phyloP scores from a whole-genome alignment of 2,113 vertebrate genomes.

The Sigmodon hispidus region DNA sequence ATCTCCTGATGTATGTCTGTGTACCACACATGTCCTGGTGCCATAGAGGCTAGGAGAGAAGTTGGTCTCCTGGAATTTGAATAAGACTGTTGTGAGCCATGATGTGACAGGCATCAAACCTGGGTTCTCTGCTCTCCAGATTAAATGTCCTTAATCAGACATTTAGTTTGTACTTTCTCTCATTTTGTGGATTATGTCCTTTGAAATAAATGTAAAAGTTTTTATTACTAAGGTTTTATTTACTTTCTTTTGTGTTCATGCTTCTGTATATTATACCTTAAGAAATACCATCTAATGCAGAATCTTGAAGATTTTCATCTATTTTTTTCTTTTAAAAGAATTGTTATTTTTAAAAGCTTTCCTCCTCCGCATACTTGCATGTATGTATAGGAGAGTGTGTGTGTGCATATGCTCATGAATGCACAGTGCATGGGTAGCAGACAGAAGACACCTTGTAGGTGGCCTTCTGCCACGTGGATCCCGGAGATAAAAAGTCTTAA shows the following conservation, averaged over 20 bases:
- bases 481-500: too few species aligned
- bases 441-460: not conserved
- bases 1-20: not conserved
- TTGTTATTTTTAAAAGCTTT: not conserved
- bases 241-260: not conserved
- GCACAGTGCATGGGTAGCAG: not conserved
- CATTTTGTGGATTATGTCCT: not conserved
- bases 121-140: not conserved
- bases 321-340: not conserved
- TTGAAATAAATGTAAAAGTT: not conserved
- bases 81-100: not conserved
- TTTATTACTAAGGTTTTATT: not conserved
- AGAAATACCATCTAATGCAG: not conserved
- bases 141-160: not conserved
- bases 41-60: not conserved
- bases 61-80: not conserved
- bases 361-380: not conserved
- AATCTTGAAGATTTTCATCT: not conserved
- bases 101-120: not conserved
- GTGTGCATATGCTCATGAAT: not conserved
- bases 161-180: conserved; percentile 1
- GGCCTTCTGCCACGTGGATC: not conserved
- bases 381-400: not conserved
- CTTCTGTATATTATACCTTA: not conserved
- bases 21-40: not conserved